Conservation (phyloP, 1,140 invertebrate genomes). For the Marisa cornuarietis region DNA sequence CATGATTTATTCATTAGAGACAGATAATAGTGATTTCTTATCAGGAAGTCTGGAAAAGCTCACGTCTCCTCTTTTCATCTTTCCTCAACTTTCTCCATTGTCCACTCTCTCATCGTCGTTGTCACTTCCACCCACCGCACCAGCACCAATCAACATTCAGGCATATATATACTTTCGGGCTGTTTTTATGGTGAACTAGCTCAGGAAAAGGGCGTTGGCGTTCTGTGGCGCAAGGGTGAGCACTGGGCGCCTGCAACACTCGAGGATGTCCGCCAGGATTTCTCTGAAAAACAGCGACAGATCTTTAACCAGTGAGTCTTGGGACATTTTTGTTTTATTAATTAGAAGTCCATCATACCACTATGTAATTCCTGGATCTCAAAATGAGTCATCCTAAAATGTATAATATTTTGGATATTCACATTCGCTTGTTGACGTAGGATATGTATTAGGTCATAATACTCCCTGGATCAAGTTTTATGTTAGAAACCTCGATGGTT, state of each 20-base stretch:
- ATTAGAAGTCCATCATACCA: no score
- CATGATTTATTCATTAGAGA: no score
- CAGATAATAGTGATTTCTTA: no score
- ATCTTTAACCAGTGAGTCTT: slow-evolving; percentile 30
- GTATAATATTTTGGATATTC: no score
- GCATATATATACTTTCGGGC: background rate
- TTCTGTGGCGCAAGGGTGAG: slow-evolving; percentile 25
- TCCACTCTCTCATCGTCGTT: background rate
- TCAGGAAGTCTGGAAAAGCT: no score
- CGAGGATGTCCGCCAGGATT: slow-evolving; percentile 26
- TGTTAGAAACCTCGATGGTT: no score
- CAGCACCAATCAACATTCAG: background rate
- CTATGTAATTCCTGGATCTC: no score
- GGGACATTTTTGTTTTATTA: background rate
- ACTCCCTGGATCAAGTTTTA: no score
- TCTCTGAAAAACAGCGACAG: slow-evolving; percentile 24
- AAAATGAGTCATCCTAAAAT: no score
- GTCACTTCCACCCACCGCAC: background rate
- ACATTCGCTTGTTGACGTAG: no score
- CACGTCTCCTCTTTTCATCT: background rate
- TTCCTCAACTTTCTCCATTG: background rate
- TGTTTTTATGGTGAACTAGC: slow-evolving; percentile 13
- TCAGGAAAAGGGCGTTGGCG: slow-evolving; percentile 12
- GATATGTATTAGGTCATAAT: no score
- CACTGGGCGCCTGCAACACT: slow-evolving; percentile 24